Conservation (phyloP, 2,113 vertebrate species). For the Arenaria interpres region DNA sequence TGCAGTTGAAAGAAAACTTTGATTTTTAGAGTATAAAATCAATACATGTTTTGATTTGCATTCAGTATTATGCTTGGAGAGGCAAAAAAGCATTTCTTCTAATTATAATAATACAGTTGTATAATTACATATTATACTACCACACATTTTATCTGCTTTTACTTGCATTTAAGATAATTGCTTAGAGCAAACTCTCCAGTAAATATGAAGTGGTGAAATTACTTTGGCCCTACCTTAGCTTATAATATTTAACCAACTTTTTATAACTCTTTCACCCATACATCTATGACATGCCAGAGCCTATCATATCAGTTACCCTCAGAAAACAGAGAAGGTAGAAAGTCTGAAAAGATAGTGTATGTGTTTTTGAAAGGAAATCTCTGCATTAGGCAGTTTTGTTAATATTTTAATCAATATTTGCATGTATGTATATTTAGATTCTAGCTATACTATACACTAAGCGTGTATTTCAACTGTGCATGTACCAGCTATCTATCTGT, state of each 20-base stretch:
- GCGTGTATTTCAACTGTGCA: neutral
- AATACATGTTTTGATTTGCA: neutral
- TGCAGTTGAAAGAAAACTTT: neutral
- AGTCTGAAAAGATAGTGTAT: neutral
- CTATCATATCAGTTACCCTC: neutral
- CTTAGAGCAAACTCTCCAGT: neutral
- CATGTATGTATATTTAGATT: neutral
- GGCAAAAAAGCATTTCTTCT: neutral
- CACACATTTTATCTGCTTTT: neutral
- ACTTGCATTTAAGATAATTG: neutral
- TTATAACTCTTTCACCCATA: neutral
- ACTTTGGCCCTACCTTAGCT: neutral
- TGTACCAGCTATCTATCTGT: neutral
- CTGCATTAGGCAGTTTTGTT: neutral
- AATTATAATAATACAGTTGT: neutral
- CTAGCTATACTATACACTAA: neutral
- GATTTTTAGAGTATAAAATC: neutral
- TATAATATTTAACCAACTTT: neutral
- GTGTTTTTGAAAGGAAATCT: neutral
- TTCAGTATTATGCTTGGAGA: neutral
- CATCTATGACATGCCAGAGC: neutral
- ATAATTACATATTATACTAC: neutral
- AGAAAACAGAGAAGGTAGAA: neutral
- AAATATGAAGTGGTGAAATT: neutral
- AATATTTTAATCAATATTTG: neutral